Base-by-base conservation (phyloP, 1,140 invertebrate species). In the Heliconius himera region DNA sequence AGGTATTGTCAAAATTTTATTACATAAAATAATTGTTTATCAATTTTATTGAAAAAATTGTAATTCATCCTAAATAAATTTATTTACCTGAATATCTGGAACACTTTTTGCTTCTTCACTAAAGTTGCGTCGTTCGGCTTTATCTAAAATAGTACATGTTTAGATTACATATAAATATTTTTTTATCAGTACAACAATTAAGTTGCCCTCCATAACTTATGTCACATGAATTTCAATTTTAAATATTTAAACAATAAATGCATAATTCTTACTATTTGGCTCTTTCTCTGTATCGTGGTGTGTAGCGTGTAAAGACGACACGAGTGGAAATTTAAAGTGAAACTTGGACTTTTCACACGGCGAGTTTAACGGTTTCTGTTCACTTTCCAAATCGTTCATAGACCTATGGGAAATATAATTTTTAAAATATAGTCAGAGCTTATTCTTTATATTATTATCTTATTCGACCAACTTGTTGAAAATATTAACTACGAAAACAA, bases 21-120 rank as follows among this genome's bases (percentile, higher is more conserved):
- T 20, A 18, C 49, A 51, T 2, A 5, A 51, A 1, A 20, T 20
- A 16, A 51, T 51, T 51, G 41, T 41, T 41, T 11, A 41, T 41
- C 41, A 41, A 41, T 46, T 46, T 46, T 46, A 46, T 46, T 46
- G 11, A 13, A 13, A 46, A 46, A 4, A 1, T 20, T 20, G 4
- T 51, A 20, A 51, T 20, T 51, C 20, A 51, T 8, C 1, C 49
- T 20, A 8, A 8, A 51, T 51, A 51, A 51, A 66, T 66, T 66
- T 16, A n/a, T 29, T 1, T 66, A 98, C 98, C 96, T 98, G 98
- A 86, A 98, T 97, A 89, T 98, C 97, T 33, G 97, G 97, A 86
- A 98, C 98, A 82, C 97, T 98, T 71, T 98, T 97, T 20, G 98
- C 97, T 95, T 99, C 98, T 89, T 98, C 97, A 49, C 97, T 97